A percentile compares a stretch with the other conserved stretches of the same genome.
These are phyloP conservation scores for Drosophila funebris DNA, from an alignment of 1,140 invertebrate species.

Conservation along the genomic window DNA sequence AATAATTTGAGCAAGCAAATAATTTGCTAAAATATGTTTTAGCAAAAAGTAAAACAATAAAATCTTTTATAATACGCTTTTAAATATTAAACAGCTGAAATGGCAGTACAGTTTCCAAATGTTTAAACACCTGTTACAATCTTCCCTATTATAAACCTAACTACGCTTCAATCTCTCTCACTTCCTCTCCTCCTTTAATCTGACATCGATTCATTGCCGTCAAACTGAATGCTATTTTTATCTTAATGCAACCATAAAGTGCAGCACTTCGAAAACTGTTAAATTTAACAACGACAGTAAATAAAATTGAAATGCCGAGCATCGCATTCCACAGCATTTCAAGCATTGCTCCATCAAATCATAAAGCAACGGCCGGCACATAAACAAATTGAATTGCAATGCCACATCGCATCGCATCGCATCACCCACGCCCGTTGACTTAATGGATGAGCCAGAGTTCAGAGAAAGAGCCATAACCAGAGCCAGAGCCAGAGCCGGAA, in stretches of 20 bases:
- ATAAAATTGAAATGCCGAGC: conserved; percentile 53
- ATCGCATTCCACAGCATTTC: conserved; percentile 27
- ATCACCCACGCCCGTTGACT: background rate
- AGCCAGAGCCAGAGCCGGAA: no score
- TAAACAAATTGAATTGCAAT: conserved; percentile 77
- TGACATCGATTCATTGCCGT: background rate
- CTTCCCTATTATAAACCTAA: no score
- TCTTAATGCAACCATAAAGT: conserved; percentile 34
- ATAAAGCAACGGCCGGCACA: conserved; percentile 54
- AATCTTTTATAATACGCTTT: no score
- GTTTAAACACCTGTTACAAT: no score
- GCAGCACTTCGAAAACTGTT: conserved; percentile 22
- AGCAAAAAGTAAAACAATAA: no score
- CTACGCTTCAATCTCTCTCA: background rate
- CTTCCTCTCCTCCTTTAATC: background rate
- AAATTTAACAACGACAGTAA: conserved; percentile 44
- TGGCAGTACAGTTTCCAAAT: no score
- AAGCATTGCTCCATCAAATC: conserved; percentile 50
- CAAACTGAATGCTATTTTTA: conserved; percentile 11
- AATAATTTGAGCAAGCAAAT: no score
- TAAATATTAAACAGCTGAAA: no score
- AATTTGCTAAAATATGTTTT: no score
- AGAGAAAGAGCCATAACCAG: background rate
- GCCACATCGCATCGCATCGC: no score
- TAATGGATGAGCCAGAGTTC: conserved; percentile 15